A percentile compares a stretch with the other conserved stretches of the same genome.
phyloP scores from a whole-genome alignment of 2,888 invertebrate genomes.

The Pediacus dermestoides region DNA sequence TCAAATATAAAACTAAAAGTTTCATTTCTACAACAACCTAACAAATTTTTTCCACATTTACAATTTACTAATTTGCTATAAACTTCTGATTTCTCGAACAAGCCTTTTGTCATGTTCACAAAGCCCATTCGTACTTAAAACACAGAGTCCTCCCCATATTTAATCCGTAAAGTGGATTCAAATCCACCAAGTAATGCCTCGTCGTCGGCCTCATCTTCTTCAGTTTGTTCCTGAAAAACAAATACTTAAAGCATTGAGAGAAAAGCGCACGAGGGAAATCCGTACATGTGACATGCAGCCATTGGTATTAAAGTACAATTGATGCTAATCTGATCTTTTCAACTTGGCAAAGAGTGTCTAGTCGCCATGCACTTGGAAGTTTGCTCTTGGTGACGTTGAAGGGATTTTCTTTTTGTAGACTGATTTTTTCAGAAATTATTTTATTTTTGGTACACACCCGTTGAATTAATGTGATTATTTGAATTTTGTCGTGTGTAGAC shows the following conservation, averaged over 20 bases:
- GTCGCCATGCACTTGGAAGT: too few relatives aligned
- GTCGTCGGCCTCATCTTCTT: constrained; percentile 30
- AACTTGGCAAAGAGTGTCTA: constrained; percentile 20
- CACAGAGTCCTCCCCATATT: constrained; percentile 23
- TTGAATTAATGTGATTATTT: too few relatives aligned
- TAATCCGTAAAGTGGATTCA: constrained; percentile 45
- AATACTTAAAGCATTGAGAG: constrained; percentile 3
- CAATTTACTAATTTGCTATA: too few relatives aligned
- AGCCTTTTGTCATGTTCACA: constrained; percentile 10
- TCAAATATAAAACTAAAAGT: too few relatives aligned
- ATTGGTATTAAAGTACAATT: constrained; percentile 32
- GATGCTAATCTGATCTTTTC: constrained; percentile 35
- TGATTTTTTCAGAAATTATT: too few relatives aligned
- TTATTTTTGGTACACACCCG: too few relatives aligned
- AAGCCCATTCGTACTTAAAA: constrained; percentile 28
- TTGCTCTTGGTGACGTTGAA: too few relatives aligned
- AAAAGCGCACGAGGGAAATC: constrained; percentile 1
- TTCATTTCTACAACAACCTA: too few relatives aligned
- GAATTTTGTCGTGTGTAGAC: too few relatives aligned
- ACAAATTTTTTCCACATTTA: too few relatives aligned
- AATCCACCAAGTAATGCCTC: constrained; percentile 37
- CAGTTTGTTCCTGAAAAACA: constrained; percentile 9
- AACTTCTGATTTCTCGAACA: too few relatives aligned
- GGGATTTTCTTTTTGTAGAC: too few relatives aligned
- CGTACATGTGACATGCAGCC: constrained; percentile 9